Evolutionary conservation across 1,140 invertebrate genomes (phyloP).

Genomic region (Drosophila ficusphila): DNA sequence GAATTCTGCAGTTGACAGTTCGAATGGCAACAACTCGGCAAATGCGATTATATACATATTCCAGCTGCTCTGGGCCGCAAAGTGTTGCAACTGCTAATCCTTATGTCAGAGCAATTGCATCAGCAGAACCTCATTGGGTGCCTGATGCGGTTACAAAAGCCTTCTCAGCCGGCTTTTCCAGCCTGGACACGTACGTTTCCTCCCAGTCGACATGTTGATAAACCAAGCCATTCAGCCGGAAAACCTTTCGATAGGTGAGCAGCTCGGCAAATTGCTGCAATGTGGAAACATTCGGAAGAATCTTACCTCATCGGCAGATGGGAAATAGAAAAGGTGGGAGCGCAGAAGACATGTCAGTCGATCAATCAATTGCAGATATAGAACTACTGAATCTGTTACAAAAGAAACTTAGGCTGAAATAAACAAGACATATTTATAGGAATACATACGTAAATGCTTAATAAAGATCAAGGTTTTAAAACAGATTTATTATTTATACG

Average conservation of each 20-base stretch:
- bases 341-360: neutral
- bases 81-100: constrained; percentile 15
- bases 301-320: neutral
- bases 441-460: too few relatives aligned
- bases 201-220: constrained; percentile 14
- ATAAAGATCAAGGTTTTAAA: too few relatives aligned
- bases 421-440: neutral
- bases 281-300: neutral
- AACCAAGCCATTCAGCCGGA: constrained; percentile 12
- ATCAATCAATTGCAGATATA: constrained; percentile 12
- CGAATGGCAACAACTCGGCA: neutral
- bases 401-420: neutral
- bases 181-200: constrained; percentile 5
- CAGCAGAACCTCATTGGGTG: constrained; percentile 15
- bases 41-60: neutral
- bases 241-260: constrained; percentile 1
- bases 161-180: neutral
- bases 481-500: too few relatives aligned
- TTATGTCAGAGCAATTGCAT: constrained; percentile 30
- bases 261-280: neutral
- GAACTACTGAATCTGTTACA: too few relatives aligned
- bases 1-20: constrained; percentile 8
- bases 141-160: neutral
- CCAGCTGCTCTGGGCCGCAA: constrained; percentile 18
- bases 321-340: neutral